Conservation (phyloP, 2,888 invertebrate species). For the Laspeyria flexula region DNA sequence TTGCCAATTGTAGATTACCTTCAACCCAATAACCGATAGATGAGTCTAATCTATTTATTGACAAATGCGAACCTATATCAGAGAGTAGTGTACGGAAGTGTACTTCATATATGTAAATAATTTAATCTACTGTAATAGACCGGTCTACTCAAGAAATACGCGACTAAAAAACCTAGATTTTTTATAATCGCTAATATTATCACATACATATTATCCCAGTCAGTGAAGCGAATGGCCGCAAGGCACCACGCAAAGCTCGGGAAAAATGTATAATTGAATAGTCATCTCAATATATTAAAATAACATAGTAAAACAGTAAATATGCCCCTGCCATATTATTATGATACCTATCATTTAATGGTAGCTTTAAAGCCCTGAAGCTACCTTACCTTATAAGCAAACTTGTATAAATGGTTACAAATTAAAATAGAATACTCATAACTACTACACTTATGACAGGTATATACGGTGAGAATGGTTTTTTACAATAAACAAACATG, state of each 20-base stretch:
- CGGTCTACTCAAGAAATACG: no score
- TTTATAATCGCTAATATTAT: no score
- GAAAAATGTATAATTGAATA: no score
- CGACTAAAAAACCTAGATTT: no score
- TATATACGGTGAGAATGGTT: neutral
- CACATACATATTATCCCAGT: no score
- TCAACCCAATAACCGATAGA: neutral
- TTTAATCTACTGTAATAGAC: no score
- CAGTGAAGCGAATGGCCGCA: no score
- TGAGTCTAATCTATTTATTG: neutral
- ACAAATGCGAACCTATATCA: neutral
- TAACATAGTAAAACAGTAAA: neutral
- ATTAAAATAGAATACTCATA: conserved; percentile 1
- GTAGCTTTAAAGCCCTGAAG: conserved; percentile 4
- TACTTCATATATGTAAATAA: no score
- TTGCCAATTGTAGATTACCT: neutral
- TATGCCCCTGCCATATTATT: neutral
- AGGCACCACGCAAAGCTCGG: no score
- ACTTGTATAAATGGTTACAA: neutral
- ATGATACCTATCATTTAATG: neutral
- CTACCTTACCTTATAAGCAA: neutral
- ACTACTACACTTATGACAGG: neutral
- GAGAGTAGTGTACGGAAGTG: no score
- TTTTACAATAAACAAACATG: neutral
- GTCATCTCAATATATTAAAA: neutral